Conservation (phyloP, 1,140 invertebrate species). For the Drosophila pallidifrons region DNA sequence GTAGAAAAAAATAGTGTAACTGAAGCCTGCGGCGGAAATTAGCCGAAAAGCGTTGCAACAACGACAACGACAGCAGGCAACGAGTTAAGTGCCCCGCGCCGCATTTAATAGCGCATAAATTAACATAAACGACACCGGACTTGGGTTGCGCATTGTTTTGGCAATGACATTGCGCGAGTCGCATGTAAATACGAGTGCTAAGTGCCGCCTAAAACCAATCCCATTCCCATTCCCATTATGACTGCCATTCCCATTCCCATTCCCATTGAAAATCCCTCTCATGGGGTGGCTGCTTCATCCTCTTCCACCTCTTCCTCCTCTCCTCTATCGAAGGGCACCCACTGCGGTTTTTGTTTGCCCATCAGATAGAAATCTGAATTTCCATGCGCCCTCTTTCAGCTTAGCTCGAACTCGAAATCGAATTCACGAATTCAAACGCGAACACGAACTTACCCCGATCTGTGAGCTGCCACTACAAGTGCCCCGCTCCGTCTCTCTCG, state of each 20-base stretch:
- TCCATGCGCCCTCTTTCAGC: constrained; percentile 42
- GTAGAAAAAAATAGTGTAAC: constrained; percentile 24
- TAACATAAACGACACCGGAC: constrained; percentile 69
- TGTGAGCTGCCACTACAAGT: not conserved
- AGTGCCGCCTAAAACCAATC: constrained; percentile 31
- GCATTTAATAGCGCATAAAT: constrained; percentile 81
- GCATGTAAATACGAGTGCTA: constrained; percentile 66
- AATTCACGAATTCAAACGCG: too few species aligned
- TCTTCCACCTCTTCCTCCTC: not conserved
- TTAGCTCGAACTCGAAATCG: constrained; percentile 28
- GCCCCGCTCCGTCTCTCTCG: not conserved
- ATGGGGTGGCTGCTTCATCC: constrained; percentile 34
- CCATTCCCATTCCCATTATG: constrained; percentile 14
- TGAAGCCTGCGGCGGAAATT: constrained; percentile 42
- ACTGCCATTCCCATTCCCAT: constrained; percentile 1
- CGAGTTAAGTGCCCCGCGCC: constrained; percentile 78
- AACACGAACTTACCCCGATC: constrained; percentile 37
- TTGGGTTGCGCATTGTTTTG: constrained; percentile 66
- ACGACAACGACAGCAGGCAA: constrained; percentile 31
- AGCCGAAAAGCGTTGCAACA: constrained; percentile 38
- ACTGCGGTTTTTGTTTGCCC: constrained; percentile 82
- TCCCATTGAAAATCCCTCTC: constrained; percentile 8
- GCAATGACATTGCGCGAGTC: constrained; percentile 75
- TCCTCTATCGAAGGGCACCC: constrained; percentile 49
- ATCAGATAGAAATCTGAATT: constrained; percentile 78